These are phyloP conservation scores for Aphidius colemani DNA, from an alignment of 2,888 invertebrate species.

Conservation along the genomic window DNA sequence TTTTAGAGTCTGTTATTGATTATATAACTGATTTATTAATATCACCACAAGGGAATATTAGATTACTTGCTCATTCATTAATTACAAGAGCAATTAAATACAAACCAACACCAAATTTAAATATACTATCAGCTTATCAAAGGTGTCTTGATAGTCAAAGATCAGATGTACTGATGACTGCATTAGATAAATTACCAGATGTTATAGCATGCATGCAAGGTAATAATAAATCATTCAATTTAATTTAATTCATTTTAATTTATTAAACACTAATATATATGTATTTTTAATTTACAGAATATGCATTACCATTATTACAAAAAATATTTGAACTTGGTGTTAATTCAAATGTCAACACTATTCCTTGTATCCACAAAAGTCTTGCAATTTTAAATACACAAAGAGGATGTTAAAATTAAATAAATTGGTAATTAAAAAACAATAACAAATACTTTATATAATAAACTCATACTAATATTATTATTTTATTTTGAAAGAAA, in stretches of 20 bases:
- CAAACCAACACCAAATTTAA: conserved; percentile 67
- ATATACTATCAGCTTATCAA: conserved; percentile 77
- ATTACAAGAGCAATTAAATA: conserved; percentile 74
- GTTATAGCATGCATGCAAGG: conserved; percentile 80
- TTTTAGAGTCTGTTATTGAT: conserved; percentile 70
- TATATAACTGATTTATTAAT: conserved; percentile 69
- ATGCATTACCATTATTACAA: conserved; percentile 77
- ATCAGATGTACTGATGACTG: conserved; percentile 77
- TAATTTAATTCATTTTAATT: conserved; percentile 5
- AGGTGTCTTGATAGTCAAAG: conserved; percentile 81
- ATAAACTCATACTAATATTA: not conserved
- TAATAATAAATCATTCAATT: conserved; percentile 37
- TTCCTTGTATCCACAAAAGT: conserved; percentile 76
- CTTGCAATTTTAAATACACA: conserved; percentile 82
- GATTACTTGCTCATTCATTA: conserved; percentile 74
- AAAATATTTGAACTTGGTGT: conserved; percentile 84
- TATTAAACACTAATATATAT: conserved; percentile 12
- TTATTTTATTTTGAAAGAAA: not conserved
- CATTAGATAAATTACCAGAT: conserved; percentile 82
- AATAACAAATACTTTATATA: not conserved
- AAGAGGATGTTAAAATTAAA: conserved; percentile 70
- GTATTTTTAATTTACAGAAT: conserved; percentile 67
- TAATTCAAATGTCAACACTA: conserved; percentile 77
- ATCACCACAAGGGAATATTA: conserved; percentile 67
- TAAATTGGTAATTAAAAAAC: conserved; percentile 2